Percentiles rank a stretch among this genome's conserved stretches.
These are phyloP conservation scores for Cladopsammia gracilis DNA, from an alignment of 64 coral and sea anemone species.

Conservation along the genomic window DNA sequence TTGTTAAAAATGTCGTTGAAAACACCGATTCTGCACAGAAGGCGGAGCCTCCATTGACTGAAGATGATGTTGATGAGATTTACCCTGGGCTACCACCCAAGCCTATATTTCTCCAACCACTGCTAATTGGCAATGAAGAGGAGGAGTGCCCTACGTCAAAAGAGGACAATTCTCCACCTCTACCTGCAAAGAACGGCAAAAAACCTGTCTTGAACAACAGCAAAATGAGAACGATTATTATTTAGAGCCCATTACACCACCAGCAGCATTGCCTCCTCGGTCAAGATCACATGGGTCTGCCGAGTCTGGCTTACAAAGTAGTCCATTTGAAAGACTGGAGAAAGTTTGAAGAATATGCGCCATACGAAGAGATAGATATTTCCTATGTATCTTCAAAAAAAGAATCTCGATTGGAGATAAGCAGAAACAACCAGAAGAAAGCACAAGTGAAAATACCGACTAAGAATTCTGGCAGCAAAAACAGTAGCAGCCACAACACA, in stretches of 20 bases:
- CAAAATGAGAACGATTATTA: not conserved
- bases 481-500: not conserved
- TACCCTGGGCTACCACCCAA: conserved; percentile 1
- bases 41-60: not conserved
- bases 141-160: not conserved
- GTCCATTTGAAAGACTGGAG: conserved; percentile 17
- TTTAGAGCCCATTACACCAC: not conserved
- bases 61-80: not conserved
- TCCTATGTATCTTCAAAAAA: not conserved
- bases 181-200: not conserved
- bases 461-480: not conserved
- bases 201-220: not conserved
- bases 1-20: too few relatives aligned
- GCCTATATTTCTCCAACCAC: not conserved
- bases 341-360: not conserved
- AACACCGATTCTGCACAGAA: not conserved
- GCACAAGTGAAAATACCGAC: not conserved
- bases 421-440: not conserved
- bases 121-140: not conserved
- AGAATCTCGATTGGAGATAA: not conserved
- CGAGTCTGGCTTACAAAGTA: conserved; percentile 15
- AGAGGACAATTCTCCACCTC: not conserved
- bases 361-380: not conserved
- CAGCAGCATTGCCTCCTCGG: not conserved
- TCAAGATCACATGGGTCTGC: too few relatives aligned